These are phyloP conservation scores for Eulemur albifrons DNA, from an alignment of 2,797 vertebrate species.

Conservation along the genomic window DNA sequence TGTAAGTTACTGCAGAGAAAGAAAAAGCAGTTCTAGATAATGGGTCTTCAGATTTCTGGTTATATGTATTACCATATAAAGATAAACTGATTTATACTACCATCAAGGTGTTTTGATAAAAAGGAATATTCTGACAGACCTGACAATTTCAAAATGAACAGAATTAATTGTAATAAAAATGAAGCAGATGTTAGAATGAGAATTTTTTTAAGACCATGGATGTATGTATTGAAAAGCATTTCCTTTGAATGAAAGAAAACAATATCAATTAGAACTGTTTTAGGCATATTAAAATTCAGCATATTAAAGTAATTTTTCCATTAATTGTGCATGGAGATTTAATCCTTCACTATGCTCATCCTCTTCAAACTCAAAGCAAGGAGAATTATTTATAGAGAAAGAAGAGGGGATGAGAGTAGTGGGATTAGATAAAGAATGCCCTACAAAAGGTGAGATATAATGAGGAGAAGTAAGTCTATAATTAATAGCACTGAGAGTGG, in stretches of 20 bases:
- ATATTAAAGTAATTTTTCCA: slow-evolving; percentile 49
- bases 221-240: slow-evolving; percentile 30
- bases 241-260: slow-evolving; percentile 50
- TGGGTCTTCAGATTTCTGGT: neutral
- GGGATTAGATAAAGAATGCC: neutral
- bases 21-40: neutral
- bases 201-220: slow-evolving; percentile 38
- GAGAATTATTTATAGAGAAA: slow-evolving; percentile 41
- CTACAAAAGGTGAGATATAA: neutral
- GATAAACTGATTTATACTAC: neutral
- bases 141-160: slow-evolving; percentile 49
- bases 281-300: neutral
- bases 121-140: slow-evolving; percentile 21
- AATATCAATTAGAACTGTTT: slow-evolving; percentile 49
- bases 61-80: neutral
- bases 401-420: neutral
- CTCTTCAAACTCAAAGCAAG: slow-evolving; percentile 54
- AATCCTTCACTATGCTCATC: slow-evolving; percentile 3
- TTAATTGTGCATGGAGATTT: slow-evolving; percentile 26
- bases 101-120: slow-evolving; percentile 23
- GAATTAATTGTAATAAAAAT: slow-evolving; percentile 52
- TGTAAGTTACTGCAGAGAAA: neutral
- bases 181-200: slow-evolving; percentile 45
- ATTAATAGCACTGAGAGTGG: neutral
- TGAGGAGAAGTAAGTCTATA: neutral